Base-by-base conservation (phyloP, 2,888 invertebrate species). In the Iphiclides podalirius region DNA sequence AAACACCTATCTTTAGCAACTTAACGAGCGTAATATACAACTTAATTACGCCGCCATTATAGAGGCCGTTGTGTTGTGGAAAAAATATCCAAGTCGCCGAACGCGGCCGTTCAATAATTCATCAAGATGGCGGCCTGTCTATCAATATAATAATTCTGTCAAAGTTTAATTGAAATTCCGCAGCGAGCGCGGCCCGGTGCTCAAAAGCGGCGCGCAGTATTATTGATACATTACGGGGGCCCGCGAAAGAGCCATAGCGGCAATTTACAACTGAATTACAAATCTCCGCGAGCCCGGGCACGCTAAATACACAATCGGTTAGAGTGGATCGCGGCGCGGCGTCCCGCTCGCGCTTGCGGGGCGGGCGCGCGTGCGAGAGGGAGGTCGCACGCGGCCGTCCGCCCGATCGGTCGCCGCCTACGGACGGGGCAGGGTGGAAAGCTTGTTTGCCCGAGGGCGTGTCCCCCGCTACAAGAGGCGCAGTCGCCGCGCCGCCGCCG, bases 211-310 rank as follows among this genome's bases (percentile, higher is more conserved):
- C 64, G 66, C 67, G 70, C 74, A 69, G 65, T 79, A 80, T 79
- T 87, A 87, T 88, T 87, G 86, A 88, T 85, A 88, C 87, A 87
- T 87, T 88, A 88, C 74, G 78, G 74, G 78, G 74, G 60, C 64
- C 61, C 73, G 80, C 79, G 66, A 84, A 83, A 85, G 84, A 84
- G 80, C 79, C 76, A 75, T 82, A 76, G 64, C 71, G 52, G 69
- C 79, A 79, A 86, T 87, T 87, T 84, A 85, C 86, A 86, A 81
- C 82, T 79, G 86, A 82, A 85, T 86, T 84, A 86, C 86, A 86
- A 87, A 87, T 85, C 84, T 78, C 72, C 72, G 77, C 73, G 64
- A 66, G 70, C 79, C 72, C 75, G 20, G 20, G 20, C 20, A n/a
- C n/a, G 74, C 81, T 84, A 85, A 86, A 82, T 73, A 87, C 81